These are phyloP conservation scores for Ibidorhyncha struthersii DNA, from an alignment of 2,113 vertebrate species.

Conservation along the genomic window DNA sequence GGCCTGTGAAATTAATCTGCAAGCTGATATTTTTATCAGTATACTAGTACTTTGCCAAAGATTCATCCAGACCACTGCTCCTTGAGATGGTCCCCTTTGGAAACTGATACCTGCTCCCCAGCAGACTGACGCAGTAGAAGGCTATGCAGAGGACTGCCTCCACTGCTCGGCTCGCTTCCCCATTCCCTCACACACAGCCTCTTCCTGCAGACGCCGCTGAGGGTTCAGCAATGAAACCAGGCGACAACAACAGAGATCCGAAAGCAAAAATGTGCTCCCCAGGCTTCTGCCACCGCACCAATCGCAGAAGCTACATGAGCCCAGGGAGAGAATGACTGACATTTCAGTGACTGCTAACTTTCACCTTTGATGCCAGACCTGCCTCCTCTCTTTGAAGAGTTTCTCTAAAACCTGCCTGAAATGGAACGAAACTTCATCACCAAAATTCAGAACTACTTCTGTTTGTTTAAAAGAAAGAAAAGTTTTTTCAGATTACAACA, in stretches of 20 bases:
- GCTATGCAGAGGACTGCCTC: neutral
- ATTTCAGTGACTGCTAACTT: neutral
- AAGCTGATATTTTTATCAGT: neutral
- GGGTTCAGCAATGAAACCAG: neutral
- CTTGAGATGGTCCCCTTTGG: neutral
- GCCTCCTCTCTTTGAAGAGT: neutral
- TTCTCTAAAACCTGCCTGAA: neutral
- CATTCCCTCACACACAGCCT: neutral
- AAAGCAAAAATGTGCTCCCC: neutral
- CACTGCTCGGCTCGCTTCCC: accelerated
- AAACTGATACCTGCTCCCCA: neutral
- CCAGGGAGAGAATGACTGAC: neutral
- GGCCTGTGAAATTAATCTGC: neutral
- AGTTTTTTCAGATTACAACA: neutral
- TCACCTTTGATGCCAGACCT: neutral
- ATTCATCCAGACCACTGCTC: neutral
- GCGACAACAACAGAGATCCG: accelerated
- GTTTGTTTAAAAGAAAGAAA: neutral
- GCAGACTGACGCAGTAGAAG: neutral
- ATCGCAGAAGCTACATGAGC: accelerated
- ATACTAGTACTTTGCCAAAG: neutral
- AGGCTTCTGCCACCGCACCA: neutral
- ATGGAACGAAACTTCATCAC: neutral
- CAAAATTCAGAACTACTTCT: neutral
- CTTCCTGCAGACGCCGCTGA: neutral